Conservation (phyloP, 2,113 vertebrate genomes). For the Crypturellus undulatus region DNA sequence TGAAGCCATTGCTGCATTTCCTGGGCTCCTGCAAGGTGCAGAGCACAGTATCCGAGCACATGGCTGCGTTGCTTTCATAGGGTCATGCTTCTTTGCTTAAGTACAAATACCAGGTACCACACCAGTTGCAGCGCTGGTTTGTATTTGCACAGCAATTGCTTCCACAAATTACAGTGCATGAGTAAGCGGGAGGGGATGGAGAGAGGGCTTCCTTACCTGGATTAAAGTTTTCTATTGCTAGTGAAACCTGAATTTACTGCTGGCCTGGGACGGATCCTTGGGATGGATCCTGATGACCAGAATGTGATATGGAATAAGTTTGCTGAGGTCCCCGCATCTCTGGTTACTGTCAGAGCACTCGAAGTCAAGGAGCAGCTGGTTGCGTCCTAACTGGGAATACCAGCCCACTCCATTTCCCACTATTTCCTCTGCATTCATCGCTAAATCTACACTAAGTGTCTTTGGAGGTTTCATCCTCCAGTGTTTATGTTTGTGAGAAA, state of each 20-base stretch:
- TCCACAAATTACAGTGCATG: not conserved
- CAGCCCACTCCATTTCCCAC: not conserved
- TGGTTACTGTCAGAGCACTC: not conserved
- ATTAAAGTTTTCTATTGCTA: not conserved
- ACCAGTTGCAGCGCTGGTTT: not conserved
- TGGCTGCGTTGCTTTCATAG: not conserved
- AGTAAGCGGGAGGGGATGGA: not conserved
- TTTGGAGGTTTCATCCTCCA: not conserved
- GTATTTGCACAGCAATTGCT: not conserved
- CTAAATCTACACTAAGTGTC: fast-evolving
- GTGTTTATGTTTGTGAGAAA: fast-evolving
- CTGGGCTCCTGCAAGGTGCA: not conserved
- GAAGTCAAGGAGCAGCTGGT: not conserved
- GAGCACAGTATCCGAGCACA: not conserved
- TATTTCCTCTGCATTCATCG: not conserved
- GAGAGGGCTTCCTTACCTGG: not conserved
- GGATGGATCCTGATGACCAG: not conserved
- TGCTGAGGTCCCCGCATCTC: not conserved
- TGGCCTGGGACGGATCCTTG: not conserved
- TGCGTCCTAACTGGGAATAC: not conserved
- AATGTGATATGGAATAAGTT: not conserved
- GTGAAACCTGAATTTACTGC: not conserved
- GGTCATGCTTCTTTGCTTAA: not conserved
- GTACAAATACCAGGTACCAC: not conserved
- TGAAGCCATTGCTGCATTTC: not conserved